Evolutionary conservation across 2,888 invertebrate genomes (phyloP).

Genomic region (Tyria jacobaeae): DNA sequence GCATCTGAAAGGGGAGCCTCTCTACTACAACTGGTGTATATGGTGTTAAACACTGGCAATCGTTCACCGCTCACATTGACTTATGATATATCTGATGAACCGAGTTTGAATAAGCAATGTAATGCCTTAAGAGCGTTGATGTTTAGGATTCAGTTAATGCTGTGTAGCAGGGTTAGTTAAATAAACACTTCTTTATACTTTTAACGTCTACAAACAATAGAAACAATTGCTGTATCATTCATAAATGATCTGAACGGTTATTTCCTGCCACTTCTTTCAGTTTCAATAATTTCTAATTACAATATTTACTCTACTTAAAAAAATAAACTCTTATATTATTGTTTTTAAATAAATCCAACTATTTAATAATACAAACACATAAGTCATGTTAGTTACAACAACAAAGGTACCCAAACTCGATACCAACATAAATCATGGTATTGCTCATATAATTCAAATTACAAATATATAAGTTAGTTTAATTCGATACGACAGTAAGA

Average conservation of each 20-base stretch:
- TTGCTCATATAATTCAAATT: too few relatives aligned
- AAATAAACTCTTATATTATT: too few relatives aligned
- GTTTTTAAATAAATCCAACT: too few relatives aligned
- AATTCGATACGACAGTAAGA: too few relatives aligned
- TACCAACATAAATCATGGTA: too few relatives aligned
- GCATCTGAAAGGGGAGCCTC: slow-evolving; percentile 67
- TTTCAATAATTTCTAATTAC: too few relatives aligned
- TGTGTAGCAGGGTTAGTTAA: slow-evolving; percentile 73
- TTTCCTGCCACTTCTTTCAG: not conserved
- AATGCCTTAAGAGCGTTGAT: slow-evolving; percentile 73
- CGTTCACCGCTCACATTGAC: slow-evolving; percentile 69
- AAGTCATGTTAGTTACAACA: too few relatives aligned
- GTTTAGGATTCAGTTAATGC: slow-evolving; percentile 76
- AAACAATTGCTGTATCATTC: not conserved
- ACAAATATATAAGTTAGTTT: too few relatives aligned
- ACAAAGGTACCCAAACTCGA: too few relatives aligned
- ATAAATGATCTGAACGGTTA: not conserved
- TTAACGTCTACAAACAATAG: not conserved
- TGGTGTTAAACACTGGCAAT: slow-evolving; percentile 65
- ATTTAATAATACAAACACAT: too few relatives aligned
- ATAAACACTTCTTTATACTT: slow-evolving; percentile 4
- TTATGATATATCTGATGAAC: slow-evolving; percentile 47
- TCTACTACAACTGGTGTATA: slow-evolving; percentile 70
- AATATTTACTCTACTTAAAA: too few relatives aligned
- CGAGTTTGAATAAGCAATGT: slow-evolving; percentile 56